phyloP scores from a whole-genome alignment of 2,113 vertebrate genomes.

The Triplophysa siluroides region DNA sequence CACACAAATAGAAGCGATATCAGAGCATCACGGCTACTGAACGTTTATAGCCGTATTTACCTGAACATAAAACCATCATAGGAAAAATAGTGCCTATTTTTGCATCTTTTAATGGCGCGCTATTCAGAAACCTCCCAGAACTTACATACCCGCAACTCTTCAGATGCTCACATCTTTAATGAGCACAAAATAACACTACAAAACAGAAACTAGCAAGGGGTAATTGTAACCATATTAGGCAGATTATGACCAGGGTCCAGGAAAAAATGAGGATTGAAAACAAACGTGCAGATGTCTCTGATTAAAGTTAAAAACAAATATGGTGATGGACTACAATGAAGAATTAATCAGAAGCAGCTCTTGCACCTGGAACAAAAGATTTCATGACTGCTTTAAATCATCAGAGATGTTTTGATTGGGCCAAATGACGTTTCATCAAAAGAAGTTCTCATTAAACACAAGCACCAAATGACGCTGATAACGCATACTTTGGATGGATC shows the following conservation, averaged over 20 bases:
- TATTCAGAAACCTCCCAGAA: not conserved
- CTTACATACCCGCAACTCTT: not conserved
- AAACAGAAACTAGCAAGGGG: slow-evolving; percentile 1
- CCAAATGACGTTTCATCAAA: slow-evolving; percentile 15
- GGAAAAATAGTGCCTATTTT: not conserved
- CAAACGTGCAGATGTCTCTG: not conserved
- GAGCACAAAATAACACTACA: slow-evolving; percentile 14
- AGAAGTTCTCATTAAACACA: not conserved
- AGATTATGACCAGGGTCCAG: not conserved
- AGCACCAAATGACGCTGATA: slow-evolving; percentile 15
- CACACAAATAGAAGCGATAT: slow-evolving; percentile 41
- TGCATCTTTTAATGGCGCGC: slow-evolving; percentile 6
- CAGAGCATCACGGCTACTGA: slow-evolving; percentile 36
- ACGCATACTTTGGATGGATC: not conserved
- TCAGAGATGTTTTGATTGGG: not conserved
- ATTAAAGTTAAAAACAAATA: slow-evolving; percentile 10
- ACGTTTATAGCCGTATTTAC: slow-evolving; percentile 34
- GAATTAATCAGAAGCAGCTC: slow-evolving; percentile 1
- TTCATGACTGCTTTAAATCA: slow-evolving; percentile 31
- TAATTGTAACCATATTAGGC: not conserved
- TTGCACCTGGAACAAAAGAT: slow-evolving; percentile 14
- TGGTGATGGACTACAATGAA: not conserved
- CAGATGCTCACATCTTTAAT: not conserved
- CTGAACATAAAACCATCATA: slow-evolving; percentile 36
- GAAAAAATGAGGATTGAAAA: not conserved